Evolutionary conservation across 1,140 invertebrate species (phyloP), one percentile per base, ranked within the genome.

Genomic region (Musca domestica): DNA sequence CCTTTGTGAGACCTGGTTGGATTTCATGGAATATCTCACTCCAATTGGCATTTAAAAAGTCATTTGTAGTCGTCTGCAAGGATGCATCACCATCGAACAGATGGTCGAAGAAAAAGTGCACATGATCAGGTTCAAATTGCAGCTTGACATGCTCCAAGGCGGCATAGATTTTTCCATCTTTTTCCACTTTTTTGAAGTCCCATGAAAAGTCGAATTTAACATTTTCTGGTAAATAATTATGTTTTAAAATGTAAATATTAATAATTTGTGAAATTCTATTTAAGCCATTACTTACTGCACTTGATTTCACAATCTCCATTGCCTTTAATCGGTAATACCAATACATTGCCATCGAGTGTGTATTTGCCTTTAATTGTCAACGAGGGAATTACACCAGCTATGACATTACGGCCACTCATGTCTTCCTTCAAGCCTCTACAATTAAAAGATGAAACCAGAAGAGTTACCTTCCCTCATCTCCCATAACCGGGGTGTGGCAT

Each of bases 41-140:
- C 85, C 85, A 86, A 69, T 88, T 87, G 41, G 87, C 85, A 74
- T 87, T 87, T 10, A 88, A 69, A 71, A 87, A 87, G n/a, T 74
- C 72, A 74, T 88, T 88, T 83, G 87, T 83, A 10, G 70, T 74
- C n/a, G 76, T 74, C 0, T 74, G 80, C 56, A 84, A 66, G 0
- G 74, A 71, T 67, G 79, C 77, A 64, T 84, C 80, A 0, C 83
- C 83, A 66, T 83, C 83, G 56, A 83, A 83, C 0, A 84, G 70
- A 71, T 83, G 82, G 2, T 72, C 64, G 6, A 83, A 77, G 2
- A 77, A 14, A 22, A 73, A 72, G 12, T 64, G 34, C 4, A 68
- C 14, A n/a, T 67, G 48, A 34, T 67, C 22, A 0, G 71, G 64
- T 3, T 72, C 64, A 3, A 54, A 2, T 22, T 4, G 48, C 49